Conservation (phyloP, 2,797 vertebrate species). For the Eurystomus glaucurus region DNA sequence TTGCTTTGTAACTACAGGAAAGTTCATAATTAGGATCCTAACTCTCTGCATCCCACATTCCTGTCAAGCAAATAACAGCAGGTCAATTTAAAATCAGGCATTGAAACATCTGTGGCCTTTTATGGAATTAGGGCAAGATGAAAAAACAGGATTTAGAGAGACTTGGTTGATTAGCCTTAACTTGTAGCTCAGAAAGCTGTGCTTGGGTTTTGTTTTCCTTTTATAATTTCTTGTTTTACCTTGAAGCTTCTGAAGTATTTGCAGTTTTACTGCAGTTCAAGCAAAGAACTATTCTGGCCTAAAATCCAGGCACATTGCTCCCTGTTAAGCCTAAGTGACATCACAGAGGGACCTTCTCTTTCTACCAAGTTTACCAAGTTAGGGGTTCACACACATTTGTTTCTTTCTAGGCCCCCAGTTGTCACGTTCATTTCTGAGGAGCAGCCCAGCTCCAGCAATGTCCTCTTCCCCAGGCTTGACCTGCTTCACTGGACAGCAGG, state of each 20-base stretch:
- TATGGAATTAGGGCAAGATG: not conserved
- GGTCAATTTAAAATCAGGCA: not conserved
- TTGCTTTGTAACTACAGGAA: not conserved
- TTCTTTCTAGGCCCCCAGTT: not conserved
- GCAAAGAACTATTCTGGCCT: not conserved
- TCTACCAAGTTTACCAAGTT: not conserved
- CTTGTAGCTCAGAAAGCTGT: not conserved
- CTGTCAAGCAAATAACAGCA: not conserved
- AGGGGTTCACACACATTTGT: not conserved
- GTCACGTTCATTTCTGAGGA: not conserved
- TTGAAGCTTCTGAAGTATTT: not conserved
- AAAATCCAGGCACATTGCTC: fast-evolving
- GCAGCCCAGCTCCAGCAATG: not conserved
- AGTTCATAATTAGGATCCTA: not conserved
- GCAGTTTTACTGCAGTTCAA: not conserved
- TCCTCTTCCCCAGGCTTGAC: not conserved
- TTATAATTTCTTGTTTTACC: not conserved
- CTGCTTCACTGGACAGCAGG: not conserved
- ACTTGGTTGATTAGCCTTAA: not conserved
- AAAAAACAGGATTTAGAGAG: not conserved
- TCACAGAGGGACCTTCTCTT: not conserved
- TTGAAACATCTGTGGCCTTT: not conserved
- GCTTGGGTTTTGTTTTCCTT: not conserved
- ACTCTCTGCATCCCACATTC: not conserved
- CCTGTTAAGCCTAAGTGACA: not conserved